A percentile compares a stretch with the other conserved stretches of the same genome.
Evolutionary conservation across 2,113 vertebrate genomes (phyloP).

Genomic region (Struthio camelus): DNA sequence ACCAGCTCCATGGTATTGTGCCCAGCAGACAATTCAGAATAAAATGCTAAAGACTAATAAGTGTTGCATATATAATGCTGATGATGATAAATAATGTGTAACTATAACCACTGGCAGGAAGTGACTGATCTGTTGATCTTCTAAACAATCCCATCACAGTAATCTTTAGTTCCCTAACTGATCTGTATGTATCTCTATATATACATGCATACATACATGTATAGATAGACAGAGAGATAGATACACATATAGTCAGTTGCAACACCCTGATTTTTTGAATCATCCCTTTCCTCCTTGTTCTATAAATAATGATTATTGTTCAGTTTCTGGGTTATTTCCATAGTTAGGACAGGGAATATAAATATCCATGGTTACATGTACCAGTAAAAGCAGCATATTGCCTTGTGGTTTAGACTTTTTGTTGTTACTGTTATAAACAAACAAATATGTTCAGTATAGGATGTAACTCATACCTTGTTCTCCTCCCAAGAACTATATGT

Average conservation of each 20-base stretch:
- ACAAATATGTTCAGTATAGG: background rate
- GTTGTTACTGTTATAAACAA: background rate
- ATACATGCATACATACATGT: background rate
- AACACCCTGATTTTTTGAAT: background rate
- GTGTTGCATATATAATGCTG: background rate
- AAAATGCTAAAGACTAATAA: background rate
- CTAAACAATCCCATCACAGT: background rate
- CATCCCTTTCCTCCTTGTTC: background rate
- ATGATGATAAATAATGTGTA: background rate
- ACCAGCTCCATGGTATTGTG: background rate
- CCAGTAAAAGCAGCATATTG: background rate
- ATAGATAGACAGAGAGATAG: background rate
- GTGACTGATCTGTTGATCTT: background rate
- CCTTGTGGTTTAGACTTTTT: background rate
- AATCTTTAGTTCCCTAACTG: background rate
- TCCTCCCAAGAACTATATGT: background rate
- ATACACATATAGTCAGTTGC: background rate
- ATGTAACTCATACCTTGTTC: background rate
- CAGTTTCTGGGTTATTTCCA: background rate
- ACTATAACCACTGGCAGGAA: background rate
- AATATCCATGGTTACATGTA: background rate
- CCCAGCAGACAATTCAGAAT: background rate
- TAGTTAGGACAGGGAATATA: background rate
- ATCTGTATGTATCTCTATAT: too few species aligned
- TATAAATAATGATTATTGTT: background rate